A percentile compares a stretch with the other conserved stretches of the same genome.
Conservation (phyloP, 2,113 vertebrate species). For the Romanogobio albipinnatus region DNA sequence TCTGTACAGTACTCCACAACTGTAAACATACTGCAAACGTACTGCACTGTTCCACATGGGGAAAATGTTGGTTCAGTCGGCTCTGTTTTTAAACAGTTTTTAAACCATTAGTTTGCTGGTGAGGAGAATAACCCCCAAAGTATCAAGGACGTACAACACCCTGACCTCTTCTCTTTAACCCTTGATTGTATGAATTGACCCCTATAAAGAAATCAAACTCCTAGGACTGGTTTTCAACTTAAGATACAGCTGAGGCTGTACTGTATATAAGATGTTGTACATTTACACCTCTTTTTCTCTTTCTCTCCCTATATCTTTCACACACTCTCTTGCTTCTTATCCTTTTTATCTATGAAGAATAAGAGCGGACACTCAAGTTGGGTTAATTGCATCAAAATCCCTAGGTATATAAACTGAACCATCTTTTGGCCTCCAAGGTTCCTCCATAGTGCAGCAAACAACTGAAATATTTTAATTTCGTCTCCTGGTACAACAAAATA, state of each 20-base stretch:
- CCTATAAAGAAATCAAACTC: slow-evolving; percentile 94
- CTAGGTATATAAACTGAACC: slow-evolving; percentile 63
- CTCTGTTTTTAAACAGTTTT: slow-evolving; percentile 95
- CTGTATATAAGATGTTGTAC: slow-evolving; percentile 99
- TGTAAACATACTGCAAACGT: slow-evolving; percentile 86
- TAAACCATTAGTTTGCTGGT: slow-evolving; percentile 86
- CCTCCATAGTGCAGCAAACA: slow-evolving; percentile 76
- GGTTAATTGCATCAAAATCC: slow-evolving; percentile 68
- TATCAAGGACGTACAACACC: slow-evolving; percentile 99
- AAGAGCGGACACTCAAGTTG: slow-evolving; percentile 70
- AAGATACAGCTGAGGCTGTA: slow-evolving; percentile 93
- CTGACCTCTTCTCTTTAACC: slow-evolving; percentile 98
- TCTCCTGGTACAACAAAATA: slow-evolving; percentile 88
- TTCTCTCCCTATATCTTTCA: slow-evolving; percentile 85
- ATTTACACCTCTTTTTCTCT: slow-evolving; percentile 93
- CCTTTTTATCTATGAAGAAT: slow-evolving; percentile 74
- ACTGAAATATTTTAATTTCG: slow-evolving; percentile 85
- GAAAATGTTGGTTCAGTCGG: slow-evolving; percentile 84
- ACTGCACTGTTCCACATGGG: slow-evolving; percentile 87
- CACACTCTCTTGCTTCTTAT: slow-evolving; percentile 75
- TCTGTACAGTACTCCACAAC: slow-evolving; percentile 92
- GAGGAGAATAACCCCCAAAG: slow-evolving; percentile 97
- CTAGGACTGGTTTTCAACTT: slow-evolving; percentile 99
- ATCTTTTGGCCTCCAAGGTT: slow-evolving; percentile 77
- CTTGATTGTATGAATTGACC: slow-evolving; percentile 99